These are phyloP conservation scores for Auanema sp. DNA, from an alignment of 2,888 invertebrate genomes.

Conservation along the genomic window DNA sequence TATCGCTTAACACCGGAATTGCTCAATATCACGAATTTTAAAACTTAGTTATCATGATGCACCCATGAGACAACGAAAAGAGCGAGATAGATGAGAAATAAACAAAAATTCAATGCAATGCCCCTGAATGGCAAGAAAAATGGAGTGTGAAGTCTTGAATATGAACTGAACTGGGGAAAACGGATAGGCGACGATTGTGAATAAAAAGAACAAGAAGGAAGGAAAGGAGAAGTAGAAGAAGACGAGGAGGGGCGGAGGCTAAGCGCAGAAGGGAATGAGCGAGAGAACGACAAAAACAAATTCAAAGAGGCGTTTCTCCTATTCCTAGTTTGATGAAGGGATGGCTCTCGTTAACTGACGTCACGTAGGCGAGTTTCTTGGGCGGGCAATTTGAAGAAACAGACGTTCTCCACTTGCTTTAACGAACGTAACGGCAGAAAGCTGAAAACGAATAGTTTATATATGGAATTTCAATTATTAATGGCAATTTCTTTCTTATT, in stretches of 20 bases:
- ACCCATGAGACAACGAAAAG: no score
- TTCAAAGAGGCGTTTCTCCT: no score
- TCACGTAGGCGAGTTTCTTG: constrained; percentile 14
- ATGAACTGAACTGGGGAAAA: not conserved
- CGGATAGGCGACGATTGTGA: not conserved
- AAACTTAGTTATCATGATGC: no score
- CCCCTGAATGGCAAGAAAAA: no score
- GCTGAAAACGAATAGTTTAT: constrained; percentile 36
- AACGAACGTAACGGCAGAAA: constrained; percentile 63
- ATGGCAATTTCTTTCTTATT: not conserved
- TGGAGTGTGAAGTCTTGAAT: not conserved
- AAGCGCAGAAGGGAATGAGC: constrained; percentile 4
- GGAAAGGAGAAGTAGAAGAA: constrained; percentile 9
- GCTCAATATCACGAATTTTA: no score
- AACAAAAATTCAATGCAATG: no score
- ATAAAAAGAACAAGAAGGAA: constrained; percentile 6
- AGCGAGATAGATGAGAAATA: no score
- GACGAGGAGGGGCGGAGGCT: not conserved
- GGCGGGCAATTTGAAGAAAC: constrained; percentile 61
- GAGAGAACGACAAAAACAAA: constrained; percentile 1
- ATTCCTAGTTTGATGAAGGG: no score
- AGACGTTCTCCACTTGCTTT: constrained; percentile 58
- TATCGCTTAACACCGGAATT: no score
- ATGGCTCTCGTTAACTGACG: no score
- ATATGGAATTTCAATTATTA: not conserved